Percentiles rank a stretch among this genome's conserved stretches.
These are phyloP conservation scores for Aphelenchoides fujianensis DNA, from an alignment of 1,140 invertebrate species.

Conservation along the genomic window DNA sequence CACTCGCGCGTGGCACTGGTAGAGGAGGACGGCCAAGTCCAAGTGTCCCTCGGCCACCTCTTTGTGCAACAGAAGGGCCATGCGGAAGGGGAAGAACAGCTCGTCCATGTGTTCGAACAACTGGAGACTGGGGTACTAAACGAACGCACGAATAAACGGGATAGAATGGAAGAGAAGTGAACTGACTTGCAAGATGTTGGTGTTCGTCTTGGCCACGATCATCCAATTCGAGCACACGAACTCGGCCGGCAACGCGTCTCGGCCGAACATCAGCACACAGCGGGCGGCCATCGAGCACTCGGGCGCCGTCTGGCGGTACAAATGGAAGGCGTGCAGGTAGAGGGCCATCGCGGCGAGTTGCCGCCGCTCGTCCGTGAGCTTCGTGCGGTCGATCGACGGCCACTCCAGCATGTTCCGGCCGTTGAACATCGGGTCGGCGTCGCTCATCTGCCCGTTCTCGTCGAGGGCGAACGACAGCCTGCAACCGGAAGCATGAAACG, in stretches of 20 bases:
- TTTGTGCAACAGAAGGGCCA: conserved; percentile 35
- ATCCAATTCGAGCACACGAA: neutral
- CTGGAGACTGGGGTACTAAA: no score
- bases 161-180: no score
- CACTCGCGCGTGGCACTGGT: conserved; percentile 40
- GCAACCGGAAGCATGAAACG: no score
- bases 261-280: neutral
- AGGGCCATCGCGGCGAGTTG: neutral
- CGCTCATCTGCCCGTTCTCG: neutral
- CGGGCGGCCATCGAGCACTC: neutral
- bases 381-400: neutral
- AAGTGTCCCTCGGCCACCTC: conserved; percentile 37
- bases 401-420: neutral
- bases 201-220: neutral
- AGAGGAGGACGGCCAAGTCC: conserved; percentile 40
- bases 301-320: neutral
- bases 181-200: neutral
- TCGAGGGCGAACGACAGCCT: neutral
- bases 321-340: neutral
- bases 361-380: neutral
- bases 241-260: neutral
- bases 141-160: no score
- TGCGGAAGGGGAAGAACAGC: conserved; percentile 41
- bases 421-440: neutral
- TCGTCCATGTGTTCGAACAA: conserved; percentile 26